Evolutionary conservation across 2,888 invertebrate genomes (phyloP), one percentile per base, ranked within the genome.

Genomic region (Thalpophila matura): DNA sequence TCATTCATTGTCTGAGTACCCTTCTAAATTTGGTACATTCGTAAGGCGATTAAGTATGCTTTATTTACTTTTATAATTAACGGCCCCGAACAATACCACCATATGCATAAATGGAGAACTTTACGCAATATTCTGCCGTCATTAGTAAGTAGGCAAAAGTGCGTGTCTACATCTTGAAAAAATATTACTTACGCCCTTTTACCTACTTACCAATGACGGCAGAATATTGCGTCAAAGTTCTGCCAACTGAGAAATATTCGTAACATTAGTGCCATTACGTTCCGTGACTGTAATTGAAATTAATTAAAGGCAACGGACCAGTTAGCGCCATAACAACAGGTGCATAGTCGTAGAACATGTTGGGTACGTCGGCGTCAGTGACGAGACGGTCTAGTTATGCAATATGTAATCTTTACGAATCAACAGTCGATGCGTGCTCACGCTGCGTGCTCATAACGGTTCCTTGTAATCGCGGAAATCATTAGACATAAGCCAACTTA

Each of bases 301-400:
- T 81, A 72, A 81, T 83, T 82, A 86, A 86, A 85, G 81, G 86
- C 85, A 88, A 89, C 88, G 81, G 84, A 88, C 87, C 81, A 86
- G 88, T 90, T 88, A 85, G 81, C 79, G 71, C 64, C 75, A 84
- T 87, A 86, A 88, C 82, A 86, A 84, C 90, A 90, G 84, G 90
- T 90, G 91, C 82, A 84, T 85, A 83, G 89, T 91, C 89, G 89
- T 89, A 89, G 89, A 91, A 89, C 91, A 86, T 84, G 89, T 86
- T 86, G 78, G 75, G 85, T 88, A 85, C 83, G 86, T 64, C 46
- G 72, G 64, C 47, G 29, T 80, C 83, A 43, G 49, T 68, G 49
- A 45, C 49, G 79, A 88, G 88, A 87, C 88, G 84, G 76, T 86
- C 86, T 85, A 86, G 90, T 94, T 93, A 90, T 88, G 91, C 88